Evolutionary conservation across 1,140 invertebrate genomes (phyloP).

Genomic region (Agrypnia vestita): DNA sequence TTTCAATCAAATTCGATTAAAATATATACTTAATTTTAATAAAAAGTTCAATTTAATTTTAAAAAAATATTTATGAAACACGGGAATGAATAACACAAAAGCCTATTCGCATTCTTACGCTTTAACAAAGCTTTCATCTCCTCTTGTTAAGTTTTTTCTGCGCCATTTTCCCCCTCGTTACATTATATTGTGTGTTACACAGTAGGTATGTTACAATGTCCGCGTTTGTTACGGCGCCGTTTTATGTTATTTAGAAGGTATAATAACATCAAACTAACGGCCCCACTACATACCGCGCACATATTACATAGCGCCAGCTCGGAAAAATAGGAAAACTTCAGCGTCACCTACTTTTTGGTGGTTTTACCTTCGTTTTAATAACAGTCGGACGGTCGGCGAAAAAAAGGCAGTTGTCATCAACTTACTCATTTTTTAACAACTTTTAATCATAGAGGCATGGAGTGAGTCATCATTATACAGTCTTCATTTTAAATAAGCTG

Average conservation of each 20-base stretch:
- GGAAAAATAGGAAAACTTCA: slow-evolving; percentile 15
- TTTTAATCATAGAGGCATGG: no score
- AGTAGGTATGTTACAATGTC: slow-evolving; percentile 7
- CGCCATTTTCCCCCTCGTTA: slow-evolving; percentile 59
- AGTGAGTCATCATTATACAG: no score
- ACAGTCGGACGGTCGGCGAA: no score
- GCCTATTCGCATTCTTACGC: slow-evolving; percentile 55
- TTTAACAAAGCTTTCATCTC: slow-evolving; percentile 60
- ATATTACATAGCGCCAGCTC: neutral
- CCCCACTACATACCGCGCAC: slow-evolving; percentile 20
- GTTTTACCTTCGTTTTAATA: no score
- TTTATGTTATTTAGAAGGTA: slow-evolving; percentile 38
- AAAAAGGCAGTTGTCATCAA: no score
- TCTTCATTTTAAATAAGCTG: no score
- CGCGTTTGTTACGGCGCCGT: neutral
- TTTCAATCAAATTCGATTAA: no score
- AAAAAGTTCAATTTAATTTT: no score
- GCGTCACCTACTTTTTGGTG: neutral
- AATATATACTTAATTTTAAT: no score
- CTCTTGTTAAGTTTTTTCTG: slow-evolving; percentile 59
- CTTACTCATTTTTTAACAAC: no score
- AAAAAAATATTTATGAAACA: slow-evolving; percentile 4
- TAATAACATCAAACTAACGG: slow-evolving; percentile 33
- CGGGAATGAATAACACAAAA: slow-evolving; percentile 25
- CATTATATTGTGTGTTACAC: slow-evolving; percentile 33